Evolutionary conservation across 1,140 invertebrate species (phyloP).

Genomic region (Zaprionus gabonicus): DNA sequence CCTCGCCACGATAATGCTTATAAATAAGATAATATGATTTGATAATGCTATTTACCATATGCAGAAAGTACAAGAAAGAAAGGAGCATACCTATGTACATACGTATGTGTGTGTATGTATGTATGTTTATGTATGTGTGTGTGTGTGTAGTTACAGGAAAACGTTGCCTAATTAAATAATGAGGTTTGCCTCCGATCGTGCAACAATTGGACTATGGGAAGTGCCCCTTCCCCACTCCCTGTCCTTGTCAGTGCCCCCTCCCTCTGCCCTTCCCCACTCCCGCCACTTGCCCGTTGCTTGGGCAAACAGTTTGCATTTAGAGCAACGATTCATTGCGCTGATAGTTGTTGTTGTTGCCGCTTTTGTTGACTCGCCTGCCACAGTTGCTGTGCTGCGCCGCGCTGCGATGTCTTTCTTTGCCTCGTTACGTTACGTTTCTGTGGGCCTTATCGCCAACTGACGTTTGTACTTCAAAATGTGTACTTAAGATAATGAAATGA

Average conservation of each 20-base stretch:
- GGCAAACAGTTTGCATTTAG: conserved; percentile 77
- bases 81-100: conserved; percentile 22
- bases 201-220: conserved; percentile 28
- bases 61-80: conserved; percentile 72
- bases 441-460: conserved; percentile 74
- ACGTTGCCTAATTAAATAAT: conserved; percentile 36
- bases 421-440: conserved; percentile 42
- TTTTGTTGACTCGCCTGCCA: conserved; percentile 10
- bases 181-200: conserved; percentile 13
- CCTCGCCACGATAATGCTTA: conserved; percentile 81
- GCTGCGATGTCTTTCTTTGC: conserved; percentile 47
- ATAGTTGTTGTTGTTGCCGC: conserved; percentile 39
- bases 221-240: neutral
- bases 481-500: conserved; percentile 81
- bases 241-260: neutral
- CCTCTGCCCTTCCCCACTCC: neutral
- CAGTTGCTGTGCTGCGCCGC: conserved; percentile 3
- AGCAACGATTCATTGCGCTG: conserved; percentile 58
- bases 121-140: conserved; percentile 39
- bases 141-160: conserved; percentile 56
- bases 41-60: conserved; percentile 84
- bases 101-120: neutral
- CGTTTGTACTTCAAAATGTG: conserved; percentile 83
- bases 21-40: conserved; percentile 84
- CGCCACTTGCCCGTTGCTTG: conserved; percentile 29